phyloP scores from a whole-genome alignment of 2,113 vertebrate species.

The Sebastes fasciatus region DNA sequence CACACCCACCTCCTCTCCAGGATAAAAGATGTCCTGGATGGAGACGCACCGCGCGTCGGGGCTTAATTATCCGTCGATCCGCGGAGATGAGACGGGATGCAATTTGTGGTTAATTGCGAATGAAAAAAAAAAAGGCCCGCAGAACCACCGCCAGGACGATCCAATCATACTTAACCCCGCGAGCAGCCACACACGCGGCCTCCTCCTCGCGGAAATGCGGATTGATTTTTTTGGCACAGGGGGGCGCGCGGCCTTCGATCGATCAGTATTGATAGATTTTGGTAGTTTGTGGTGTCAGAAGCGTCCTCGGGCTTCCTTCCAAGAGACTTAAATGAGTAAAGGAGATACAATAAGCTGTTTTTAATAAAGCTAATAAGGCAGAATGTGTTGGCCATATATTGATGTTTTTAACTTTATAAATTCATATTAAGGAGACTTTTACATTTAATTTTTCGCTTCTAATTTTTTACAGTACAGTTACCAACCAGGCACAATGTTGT shows the following conservation, averaged over 20 bases:
- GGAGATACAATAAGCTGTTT: constrained; percentile 17
- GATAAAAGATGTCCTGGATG: constrained; percentile 26
- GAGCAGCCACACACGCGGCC: constrained; percentile 52
- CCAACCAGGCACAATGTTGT: neutral
- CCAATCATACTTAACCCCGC: constrained; percentile 76
- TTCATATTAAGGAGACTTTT: neutral
- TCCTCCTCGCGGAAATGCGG: constrained; percentile 67
- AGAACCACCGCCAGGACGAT: constrained; percentile 39
- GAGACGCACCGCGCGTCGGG: constrained; percentile 18
- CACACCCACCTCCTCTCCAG: no score
- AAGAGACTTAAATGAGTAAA: neutral
- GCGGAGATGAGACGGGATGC: constrained; percentile 75
- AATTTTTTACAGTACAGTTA: neutral
- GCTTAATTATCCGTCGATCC: constrained; percentile 79
- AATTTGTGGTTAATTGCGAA: constrained; percentile 83
- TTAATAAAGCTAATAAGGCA: constrained; percentile 28
- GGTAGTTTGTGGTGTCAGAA: constrained; percentile 49
- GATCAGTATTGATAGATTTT: constrained; percentile 73
- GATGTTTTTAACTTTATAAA: no score
- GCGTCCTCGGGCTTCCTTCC: neutral
- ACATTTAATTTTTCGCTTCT: neutral
- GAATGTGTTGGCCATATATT: neutral
- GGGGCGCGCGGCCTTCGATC: constrained; percentile 62
- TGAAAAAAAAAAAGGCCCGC: constrained; percentile 58
- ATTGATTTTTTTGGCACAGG: constrained; percentile 77